Evolutionary conservation across 2,797 vertebrate species (phyloP).

Genomic region (Aplochiton taeniatus): DNA sequence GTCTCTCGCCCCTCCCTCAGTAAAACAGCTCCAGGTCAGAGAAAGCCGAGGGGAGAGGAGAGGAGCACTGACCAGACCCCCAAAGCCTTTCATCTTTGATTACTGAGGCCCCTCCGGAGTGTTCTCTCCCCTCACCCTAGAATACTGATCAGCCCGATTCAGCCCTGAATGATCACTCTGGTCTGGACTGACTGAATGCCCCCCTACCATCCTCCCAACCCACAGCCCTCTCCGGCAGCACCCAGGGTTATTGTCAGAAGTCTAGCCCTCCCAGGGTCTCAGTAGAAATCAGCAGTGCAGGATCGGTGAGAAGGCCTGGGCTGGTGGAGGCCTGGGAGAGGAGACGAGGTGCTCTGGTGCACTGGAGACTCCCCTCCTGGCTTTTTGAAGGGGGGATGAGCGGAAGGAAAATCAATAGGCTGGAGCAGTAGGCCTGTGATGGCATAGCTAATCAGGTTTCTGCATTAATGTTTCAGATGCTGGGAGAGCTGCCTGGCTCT

Average conservation of each 20-base stretch:
- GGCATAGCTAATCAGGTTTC: conserved; percentile 66
- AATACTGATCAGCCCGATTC: conserved; percentile 61
- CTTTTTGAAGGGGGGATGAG: conserved; percentile 48
- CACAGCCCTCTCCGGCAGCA: conserved; percentile 45
- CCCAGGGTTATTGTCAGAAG: conserved; percentile 66
- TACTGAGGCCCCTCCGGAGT: conserved; percentile 61
- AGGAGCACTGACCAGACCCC: conserved; percentile 61
- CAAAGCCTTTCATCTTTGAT: conserved; percentile 68
- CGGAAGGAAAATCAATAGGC: conserved; percentile 73
- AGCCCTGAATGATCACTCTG: conserved; percentile 47
- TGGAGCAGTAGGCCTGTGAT: conserved; percentile 66
- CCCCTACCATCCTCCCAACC: conserved; percentile 13
- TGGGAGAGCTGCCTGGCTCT: conserved; percentile 56
- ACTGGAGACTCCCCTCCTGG: conserved; percentile 49
- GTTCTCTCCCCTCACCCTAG: conserved; percentile 38
- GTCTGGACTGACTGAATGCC: conserved; percentile 39
- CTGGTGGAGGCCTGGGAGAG: conserved; percentile 48
- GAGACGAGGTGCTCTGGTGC: conserved; percentile 57
- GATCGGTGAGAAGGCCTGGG: conserved; percentile 53
- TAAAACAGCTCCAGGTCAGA: conserved; percentile 62
- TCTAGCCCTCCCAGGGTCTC: conserved; percentile 61
- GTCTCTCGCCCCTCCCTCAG: conserved; percentile 48
- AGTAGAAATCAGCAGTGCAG: conserved; percentile 60
- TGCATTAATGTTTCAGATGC: conserved; percentile 76
- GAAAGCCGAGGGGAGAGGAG: conserved; percentile 46